These are phyloP conservation scores for Hypsopygia costalis DNA, from an alignment of 2,888 invertebrate genomes.

Conservation along the genomic window DNA sequence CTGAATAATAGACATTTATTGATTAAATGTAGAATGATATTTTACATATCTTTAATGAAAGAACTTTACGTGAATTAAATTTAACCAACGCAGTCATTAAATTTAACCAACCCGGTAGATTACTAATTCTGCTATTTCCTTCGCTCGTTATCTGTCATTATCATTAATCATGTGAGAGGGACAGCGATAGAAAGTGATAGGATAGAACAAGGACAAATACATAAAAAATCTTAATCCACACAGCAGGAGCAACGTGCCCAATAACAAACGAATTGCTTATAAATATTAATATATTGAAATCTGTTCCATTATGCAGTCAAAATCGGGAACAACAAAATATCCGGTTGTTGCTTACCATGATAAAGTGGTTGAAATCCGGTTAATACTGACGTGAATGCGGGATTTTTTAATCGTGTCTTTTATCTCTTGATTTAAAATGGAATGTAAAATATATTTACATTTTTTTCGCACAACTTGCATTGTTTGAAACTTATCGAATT, in stretches of 20 bases:
- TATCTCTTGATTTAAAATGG: too few relatives aligned
- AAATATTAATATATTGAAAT: slow-evolving; percentile 71
- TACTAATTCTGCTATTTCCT: not conserved
- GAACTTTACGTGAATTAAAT: too few relatives aligned
- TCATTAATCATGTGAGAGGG: slow-evolving; percentile 4
- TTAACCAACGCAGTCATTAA: too few relatives aligned
- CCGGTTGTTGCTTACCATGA: slow-evolving; percentile 39
- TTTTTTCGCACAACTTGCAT: too few relatives aligned
- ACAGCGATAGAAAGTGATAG: not conserved
- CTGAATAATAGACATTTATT: too few relatives aligned
- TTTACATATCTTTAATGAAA: too few relatives aligned
- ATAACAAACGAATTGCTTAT: slow-evolving; percentile 57
- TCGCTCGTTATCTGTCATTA: not conserved
- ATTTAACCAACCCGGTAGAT: too few relatives aligned
- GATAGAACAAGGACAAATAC: slow-evolving; percentile 4
- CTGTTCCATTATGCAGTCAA: slow-evolving; percentile 58
- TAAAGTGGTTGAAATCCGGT: slow-evolving; percentile 49
- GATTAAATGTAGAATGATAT: too few relatives aligned
- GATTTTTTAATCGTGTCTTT: too few relatives aligned
- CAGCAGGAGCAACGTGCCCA: slow-evolving; percentile 19
- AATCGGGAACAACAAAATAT: slow-evolving; percentile 56
- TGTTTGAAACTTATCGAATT: too few relatives aligned
- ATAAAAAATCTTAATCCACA: slow-evolving; percentile 15
- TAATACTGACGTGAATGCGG: slow-evolving; percentile 21
- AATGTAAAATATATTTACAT: too few relatives aligned